A percentile compares a stretch with the other conserved stretches of the same genome.
Evolutionary conservation across 1,140 invertebrate species (phyloP).

Genomic region (Drosophila novamexicana): DNA sequence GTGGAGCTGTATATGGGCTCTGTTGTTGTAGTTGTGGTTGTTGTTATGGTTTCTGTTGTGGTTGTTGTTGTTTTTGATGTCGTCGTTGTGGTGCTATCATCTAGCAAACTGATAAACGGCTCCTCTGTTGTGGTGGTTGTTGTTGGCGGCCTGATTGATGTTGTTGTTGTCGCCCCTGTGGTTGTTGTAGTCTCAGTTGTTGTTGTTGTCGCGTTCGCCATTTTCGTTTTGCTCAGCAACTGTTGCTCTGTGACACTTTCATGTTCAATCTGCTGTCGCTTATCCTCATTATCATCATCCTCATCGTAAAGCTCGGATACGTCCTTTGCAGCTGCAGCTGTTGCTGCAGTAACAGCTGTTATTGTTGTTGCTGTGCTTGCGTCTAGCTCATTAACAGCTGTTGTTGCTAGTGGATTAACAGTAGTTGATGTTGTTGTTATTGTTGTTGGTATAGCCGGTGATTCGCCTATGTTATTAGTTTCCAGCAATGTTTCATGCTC

Average conservation of each 20-base stretch:
- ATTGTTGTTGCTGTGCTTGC: slow-evolving; percentile 37
- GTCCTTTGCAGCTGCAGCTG: slow-evolving; percentile 14
- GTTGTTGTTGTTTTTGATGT: slow-evolving; percentile 9
- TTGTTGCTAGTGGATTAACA: slow-evolving; percentile 18
- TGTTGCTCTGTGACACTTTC: slow-evolving; percentile 33
- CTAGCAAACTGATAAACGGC: slow-evolving; percentile 63
- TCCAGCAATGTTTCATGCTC: slow-evolving; percentile 59
- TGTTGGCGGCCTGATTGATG: slow-evolving; percentile 25
- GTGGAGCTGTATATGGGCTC: slow-evolving; percentile 48
- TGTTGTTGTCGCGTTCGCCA: slow-evolving; percentile 44
- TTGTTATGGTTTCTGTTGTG: slow-evolving; percentile 1
- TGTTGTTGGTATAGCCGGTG: slow-evolving; percentile 18
- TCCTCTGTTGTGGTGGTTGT: slow-evolving; percentile 52
- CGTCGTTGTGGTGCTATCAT: slow-evolving; percentile 52
- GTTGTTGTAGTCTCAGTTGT: slow-evolving; percentile 12
- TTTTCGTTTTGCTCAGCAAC: slow-evolving; percentile 49
- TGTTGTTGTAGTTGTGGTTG: slow-evolving; percentile 14
- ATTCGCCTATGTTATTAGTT: slow-evolving; percentile 66
- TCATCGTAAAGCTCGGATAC: slow-evolving; percentile 17
- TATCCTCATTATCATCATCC: slow-evolving; percentile 18
- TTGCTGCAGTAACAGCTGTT: slow-evolving; percentile 17
- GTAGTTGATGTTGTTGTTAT: slow-evolving; percentile 25
- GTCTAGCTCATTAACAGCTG: slow-evolving; percentile 14
- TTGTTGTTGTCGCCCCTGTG: slow-evolving; percentile 19
- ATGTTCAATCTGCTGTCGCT: slow-evolving; percentile 38